Base-by-base conservation (phyloP, 1,140 invertebrate genomes). In the Homalodisca vitripennis region DNA sequence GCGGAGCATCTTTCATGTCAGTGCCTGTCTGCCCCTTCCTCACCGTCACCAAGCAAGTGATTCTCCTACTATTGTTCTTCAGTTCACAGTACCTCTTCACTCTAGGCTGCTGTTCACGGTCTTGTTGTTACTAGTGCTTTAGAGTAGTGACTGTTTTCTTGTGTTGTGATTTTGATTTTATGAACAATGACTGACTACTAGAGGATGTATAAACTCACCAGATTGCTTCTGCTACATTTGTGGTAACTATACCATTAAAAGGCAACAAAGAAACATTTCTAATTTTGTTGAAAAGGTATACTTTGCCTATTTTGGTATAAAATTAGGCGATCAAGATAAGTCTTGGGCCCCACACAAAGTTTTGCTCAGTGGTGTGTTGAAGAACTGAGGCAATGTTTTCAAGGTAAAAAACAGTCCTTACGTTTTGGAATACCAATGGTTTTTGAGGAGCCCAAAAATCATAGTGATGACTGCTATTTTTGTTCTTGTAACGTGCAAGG, bases 391-490 rank as follows among this genome's bases (percentile, higher is more conserved):
- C 29, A 57, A 31, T 67, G 46, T 24, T 47, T 68, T 41, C 34
- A 41, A 41, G 6, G 34, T 41, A 41, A 41, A 41, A 41, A 41
- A 17, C 34, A 41, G 34, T 41, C 34, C 17, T 41, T 41, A 41
- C 6, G 53, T 67, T 70, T 70, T 41, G 65, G 65, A 67, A 68
- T 70, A 67, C 69, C 66, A 80, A 73, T 73, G 70, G 51, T 73
- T 27, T 73, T 67, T 64, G 64, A 67, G 53, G 72, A 74, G 51
- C 70, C 67, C 64, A 70, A 70, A 73, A 73, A 73, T 53, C 62
- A 73, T 73, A 53, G 20, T 48, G 62, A 71, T 32, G 71, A 74
- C 66, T 74, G 70, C 64, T 74, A 74, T 47, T 74, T 74, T 74
- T 70, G 72, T 53, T 72, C 64, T 66, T 67, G 41, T 63, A 47